Base-by-base conservation (phyloP, 2,888 invertebrate genomes). In the Buathra laborator region DNA sequence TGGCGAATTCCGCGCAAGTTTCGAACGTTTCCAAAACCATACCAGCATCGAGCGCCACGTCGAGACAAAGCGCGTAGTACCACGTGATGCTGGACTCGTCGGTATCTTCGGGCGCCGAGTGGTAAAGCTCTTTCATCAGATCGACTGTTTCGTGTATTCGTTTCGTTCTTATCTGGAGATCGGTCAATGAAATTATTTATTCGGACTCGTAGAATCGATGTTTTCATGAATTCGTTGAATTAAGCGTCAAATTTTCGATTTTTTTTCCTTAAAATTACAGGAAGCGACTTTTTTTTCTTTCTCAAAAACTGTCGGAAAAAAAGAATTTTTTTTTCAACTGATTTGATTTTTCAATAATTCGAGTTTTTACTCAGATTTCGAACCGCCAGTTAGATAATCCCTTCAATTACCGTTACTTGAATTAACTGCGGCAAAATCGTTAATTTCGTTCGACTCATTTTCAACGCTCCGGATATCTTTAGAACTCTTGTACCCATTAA, bases 11-110 rank as follows among this genome's bases (percentile, higher is more conserved):
- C 84, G 93, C 94, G 83, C 95, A 95, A 64, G 93, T 94, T 19
- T 94, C 90, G 3, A 95, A 94, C 0, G 94, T 92, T 89, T 95
- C 95, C 68, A 95, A 87, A 79, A 94, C 93, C 89, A 95, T 94
- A 5, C 95, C 95, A 86, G 96, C 94, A 87, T 96, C 95, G 53
- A 96, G 89, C 72, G 95, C 93, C 87, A 96, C 90, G 76, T 96
- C 95, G 78, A 96, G 94, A 85, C 95, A 95, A 48, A 96, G 93
- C 0, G 95, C 95, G 87, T 95, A 95, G 88, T 96, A 96, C 94
- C 95, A 95, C 0, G 94, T 90, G 7, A 92, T 87, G 0, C 90
- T 92, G 3, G 90, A 90, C 81, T 89, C 88, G 76, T 93, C 92
- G 0, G 91, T 86, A 59, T 94, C 91, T 37, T 90, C 91, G 48